Base-by-base conservation (phyloP, 1,140 invertebrate genomes). In the Zaprionus vittiger region DNA sequence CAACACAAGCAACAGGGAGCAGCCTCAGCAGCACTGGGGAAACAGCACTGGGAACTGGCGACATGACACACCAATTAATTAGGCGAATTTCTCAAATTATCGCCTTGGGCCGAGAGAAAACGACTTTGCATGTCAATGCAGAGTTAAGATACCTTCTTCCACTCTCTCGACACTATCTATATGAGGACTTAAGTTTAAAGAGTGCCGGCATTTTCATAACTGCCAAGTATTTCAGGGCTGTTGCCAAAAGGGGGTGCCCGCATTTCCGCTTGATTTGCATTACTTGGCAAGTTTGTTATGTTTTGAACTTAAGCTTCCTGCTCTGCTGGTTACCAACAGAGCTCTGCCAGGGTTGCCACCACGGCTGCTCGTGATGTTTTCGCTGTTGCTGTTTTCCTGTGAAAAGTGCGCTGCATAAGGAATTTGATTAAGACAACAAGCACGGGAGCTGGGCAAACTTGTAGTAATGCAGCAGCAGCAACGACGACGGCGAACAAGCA, bases 191-290 rank as follows among this genome's bases (percentile, higher is more conserved):
- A 81, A 89, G 68, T 78, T 70, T 71, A 72, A 83, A 83, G 73
- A 64, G 70, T 59, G 68, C 70, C 52, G 73, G 56, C 44, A 74
- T 68, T 84, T 83, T 80, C 83, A 80, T 83, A 89, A 84, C 81
- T 26, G 15, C 69, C 54, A 65, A 54, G 69, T 26, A 59, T 78
- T 81, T 62, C 52, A 28, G 56, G 68, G 62, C 56, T 66, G 71
- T 66, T 61, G 69, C 52, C 1, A 59, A 72, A 69, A 7, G 65
- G 72, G 73, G 64, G 62, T 55, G 52, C 38, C 70, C 81, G 76
- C 85, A 91, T 91, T 91, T 91, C 87, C 87, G 78, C 80, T 73
- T 91, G 81, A 91, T 91, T 91, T 91, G 81, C 85, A 91, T 91
- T 81, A 75, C 81, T 80, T 70, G 76, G 65, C 76, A 89, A 89